These are phyloP conservation scores for honey bee (Apis mellifera) DNA, from an alignment of 1,140 invertebrate species.

Conservation along the genomic window Amel_HAv3.1 CM009932.2:4291501-4292000, in stretches of 20 bases:
- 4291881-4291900: slow-evolving; percentile 29
- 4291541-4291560: too few relatives aligned
- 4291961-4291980: slow-evolving; percentile 6
- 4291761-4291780: slow-evolving; percentile 13
- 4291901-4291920: slow-evolving; percentile 19
- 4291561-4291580: too few relatives aligned
- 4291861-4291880: too few relatives aligned
- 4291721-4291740: slow-evolving; percentile 17
- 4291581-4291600: too few relatives aligned
- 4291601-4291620: too few relatives aligned
- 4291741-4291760: slow-evolving; percentile 34
- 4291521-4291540: too few relatives aligned
- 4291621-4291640: too few relatives aligned
- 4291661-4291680: background rate
- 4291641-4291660: too few relatives aligned
- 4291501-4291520: too few relatives aligned
- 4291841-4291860: slow-evolving; percentile 2
- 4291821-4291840: slow-evolving; percentile 29
- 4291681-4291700: background rate
- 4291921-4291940: slow-evolving; percentile 15
- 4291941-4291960: background rate
- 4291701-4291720: background rate
- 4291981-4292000: slow-evolving; percentile 30
- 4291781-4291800: background rate
- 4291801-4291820: slow-evolving; percentile 5